A percentile compares a stretch with the other conserved stretches of the same genome.
Conservation (phyloP, 37 sponge, comb jelly and placozoan species). For the Crambe crambe region DNA sequence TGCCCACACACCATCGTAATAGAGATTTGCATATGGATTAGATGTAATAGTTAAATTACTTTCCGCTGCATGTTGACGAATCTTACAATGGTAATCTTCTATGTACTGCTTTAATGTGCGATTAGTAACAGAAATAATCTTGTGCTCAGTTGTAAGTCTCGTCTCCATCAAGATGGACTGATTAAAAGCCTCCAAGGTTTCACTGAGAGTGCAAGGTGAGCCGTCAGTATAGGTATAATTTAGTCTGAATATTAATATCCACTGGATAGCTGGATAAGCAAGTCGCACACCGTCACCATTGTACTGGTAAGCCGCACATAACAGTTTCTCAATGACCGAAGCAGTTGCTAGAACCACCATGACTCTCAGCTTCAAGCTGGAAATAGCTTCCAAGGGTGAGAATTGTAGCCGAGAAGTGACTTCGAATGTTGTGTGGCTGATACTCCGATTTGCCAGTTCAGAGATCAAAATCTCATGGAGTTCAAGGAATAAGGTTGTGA, state of each 20-base stretch:
- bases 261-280: not conserved
- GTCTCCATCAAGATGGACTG: not conserved
- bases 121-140: not conserved
- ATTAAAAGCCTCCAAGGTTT: not conserved
- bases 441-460: too few relatives aligned
- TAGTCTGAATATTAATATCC: not conserved
- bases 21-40: not conserved
- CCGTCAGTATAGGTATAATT: not conserved
- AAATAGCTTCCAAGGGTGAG: not conserved
- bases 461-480: too few relatives aligned
- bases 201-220: not conserved
- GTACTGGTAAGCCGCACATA: not conserved
- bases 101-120: not conserved
- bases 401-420: too few relatives aligned
- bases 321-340: not conserved
- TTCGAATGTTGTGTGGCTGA: too few relatives aligned
- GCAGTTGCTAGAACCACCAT: not conserved
- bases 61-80: not conserved
- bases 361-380: not conserved
- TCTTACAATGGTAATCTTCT: not conserved
- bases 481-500: not conserved
- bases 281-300: not conserved
- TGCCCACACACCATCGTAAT: slow-evolving; percentile 37
- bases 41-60: too few relatives aligned
- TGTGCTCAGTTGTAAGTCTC: not conserved